Base-by-base conservation (phyloP, 2,888 invertebrate species). In the Melanchra persicariae region DNA sequence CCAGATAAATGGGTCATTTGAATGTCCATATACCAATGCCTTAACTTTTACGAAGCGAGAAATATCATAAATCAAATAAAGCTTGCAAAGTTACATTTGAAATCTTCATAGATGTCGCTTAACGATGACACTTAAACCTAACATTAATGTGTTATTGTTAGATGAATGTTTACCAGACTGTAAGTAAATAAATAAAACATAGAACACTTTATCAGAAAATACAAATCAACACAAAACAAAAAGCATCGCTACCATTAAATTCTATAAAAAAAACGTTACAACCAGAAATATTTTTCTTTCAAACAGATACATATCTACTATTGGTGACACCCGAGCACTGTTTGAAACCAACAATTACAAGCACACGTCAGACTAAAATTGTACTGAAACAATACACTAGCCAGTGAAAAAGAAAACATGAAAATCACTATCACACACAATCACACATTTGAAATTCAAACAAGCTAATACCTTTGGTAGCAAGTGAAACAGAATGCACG, bases 321-420 rank as follows among this genome's bases (percentile, higher is more conserved):
- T 68, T 52, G 45, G 30, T 81, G 74, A 67, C 82, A 72, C 62
- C 62, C 15, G 22, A 55, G n/a, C 79, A 61, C 61, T 26, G 9
- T 57, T 43, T 43, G 40, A 61, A 59, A 63, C 66, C 15, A 51
- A 24, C 60, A 81, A 82, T 82, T 78, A 81, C 26, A 10, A 7
- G 40, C 52, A 68, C 45, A 57, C 51, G 12, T 12, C 30, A 34
- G 37, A 49, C 47, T 63, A 19, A 74, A 70, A 63, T 24, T 26
- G 26, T 9, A 72, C 7, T 68, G 9, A 52, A 63, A 79, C 6
- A 45, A 34, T 12, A 55, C 15, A 58, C 30, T 5, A 22, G 8
- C 37, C 43, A 45, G 37, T n/a, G 12, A 49, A 61, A 62, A 22
- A 30, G 10, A 54, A 51, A 60, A 60, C 12, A 49, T 8, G 1